Evolutionary conservation across 2,113 vertebrate genomes (phyloP), one percentile per base, ranked within the genome.

Genomic region (Rafetus swinhoei): DNA sequence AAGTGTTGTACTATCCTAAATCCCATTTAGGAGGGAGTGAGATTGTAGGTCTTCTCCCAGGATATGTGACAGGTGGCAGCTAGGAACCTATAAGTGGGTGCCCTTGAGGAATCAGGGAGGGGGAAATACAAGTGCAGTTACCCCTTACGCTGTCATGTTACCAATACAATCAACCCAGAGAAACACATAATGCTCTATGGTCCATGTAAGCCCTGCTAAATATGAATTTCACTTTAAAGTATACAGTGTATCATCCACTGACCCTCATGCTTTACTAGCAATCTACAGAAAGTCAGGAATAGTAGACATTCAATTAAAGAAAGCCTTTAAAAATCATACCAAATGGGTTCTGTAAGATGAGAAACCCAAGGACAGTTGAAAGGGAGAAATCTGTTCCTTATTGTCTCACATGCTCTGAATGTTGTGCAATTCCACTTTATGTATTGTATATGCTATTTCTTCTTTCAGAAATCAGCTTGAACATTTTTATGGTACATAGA

Each of bases 401-500:
- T 62, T 82, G 22, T 25, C 27, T n/a, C 6, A n/a, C 21, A 89
- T 19, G 72, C 90, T 52, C 18, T 55, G 22, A 60, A 56, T n/a
- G 25, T 65, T 89, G 57, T 72, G 50, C 80, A 62, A 56, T 45
- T 35, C 22, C 27, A 62, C 54, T 90, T 65, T 93, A 24, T 15
- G 29, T 45, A 0, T 25, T 87, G 93, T 86, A 59, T 35, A 77
- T 74, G 45, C 5, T 74, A 14, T 21, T 84, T 4, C 2, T 50
- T 62, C 7, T 85, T 39, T 93, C n/a, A 22, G 18, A 4, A 93
- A 90, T 86, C 53, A 93, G 52, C 13, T 13, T 88, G 50, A 96
- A 62, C 54, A 85, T 94, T 93, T 96, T 94, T 86, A 84, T 94
- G 81, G 22, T 87, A 95, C 25, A 81, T 1, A 25, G 27, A 95